Base-by-base conservation (phyloP, 2,113 vertebrate species). In the Esox niger region DNA sequence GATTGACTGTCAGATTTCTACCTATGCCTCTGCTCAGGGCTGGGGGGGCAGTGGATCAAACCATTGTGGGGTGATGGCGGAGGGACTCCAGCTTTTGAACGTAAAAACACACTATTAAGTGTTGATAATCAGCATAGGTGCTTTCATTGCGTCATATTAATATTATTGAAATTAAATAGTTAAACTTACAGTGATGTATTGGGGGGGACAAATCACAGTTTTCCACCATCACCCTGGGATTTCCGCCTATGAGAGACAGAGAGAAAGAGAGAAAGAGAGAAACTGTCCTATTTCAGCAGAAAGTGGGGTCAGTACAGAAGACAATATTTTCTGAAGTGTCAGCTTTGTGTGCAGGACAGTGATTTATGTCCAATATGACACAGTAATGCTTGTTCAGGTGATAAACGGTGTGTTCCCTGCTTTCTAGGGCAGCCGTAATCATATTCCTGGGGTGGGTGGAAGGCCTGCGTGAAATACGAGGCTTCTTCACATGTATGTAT, bases 231-330 rank as follows among this genome's bases (percentile, higher is more conserved):
- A n/a, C n/a, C n/a, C n/a, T n/a, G n/a, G n/a, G n/a, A n/a, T n/a
- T n/a, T n/a, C n/a, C n/a, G n/a, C n/a, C n/a, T 15, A n/a, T 15
- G 23, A 33, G 21, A n/a, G 60, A 62, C 21, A 38, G 60, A 62
- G 13, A 61, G 74, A 72, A 69, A n/a, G 69, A 31, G 80, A 15
- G 31, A 62, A 63, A n/a, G 47, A 54, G 89, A 85, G 64, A 59
- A 89, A 93, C 93, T 91, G 92, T 93, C 92, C 87, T 90, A 85
- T 86, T 91, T 87, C 77, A 83, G 86, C 84, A 85, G 83, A 64
- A 84, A 30, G 80, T 82, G 84, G 82, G 86, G 88, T 87, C 87
- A 85, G 86, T 20, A 1, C 38, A 43, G 38, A 23, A 69, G 77
- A 63, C 77, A 78, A 89, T 87, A 83, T 87, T 87, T 89, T 80